phyloP scores from a whole-genome alignment of 2,888 invertebrate species.

The Geotrupes spiniger region DNA sequence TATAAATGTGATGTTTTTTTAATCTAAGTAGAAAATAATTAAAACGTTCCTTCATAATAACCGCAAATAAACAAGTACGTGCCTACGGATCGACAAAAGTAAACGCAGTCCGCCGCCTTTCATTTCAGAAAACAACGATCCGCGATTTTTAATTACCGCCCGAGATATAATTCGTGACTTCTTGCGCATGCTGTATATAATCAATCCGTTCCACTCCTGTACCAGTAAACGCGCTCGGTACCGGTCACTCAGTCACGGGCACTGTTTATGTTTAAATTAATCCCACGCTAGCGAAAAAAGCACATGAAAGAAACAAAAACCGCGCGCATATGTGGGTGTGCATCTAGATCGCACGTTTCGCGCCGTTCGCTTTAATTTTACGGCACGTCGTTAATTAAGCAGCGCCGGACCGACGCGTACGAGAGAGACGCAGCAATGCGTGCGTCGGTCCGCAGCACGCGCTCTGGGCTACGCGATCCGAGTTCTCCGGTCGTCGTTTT shows the following conservation, averaged over 20 bases:
- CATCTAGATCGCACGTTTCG: slow-evolving; percentile 19
- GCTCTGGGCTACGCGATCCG: not conserved
- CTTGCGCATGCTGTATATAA: slow-evolving; percentile 32
- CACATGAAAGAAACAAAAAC: slow-evolving; percentile 13
- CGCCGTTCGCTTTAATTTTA: slow-evolving; percentile 16
- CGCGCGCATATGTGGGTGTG: slow-evolving; percentile 30
- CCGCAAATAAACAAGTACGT: too few relatives aligned
- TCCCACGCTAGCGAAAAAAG: slow-evolving; percentile 32
- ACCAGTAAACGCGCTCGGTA: slow-evolving; percentile 31
- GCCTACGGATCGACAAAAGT: too few relatives aligned
- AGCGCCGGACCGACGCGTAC: not conserved
- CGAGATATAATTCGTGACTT: slow-evolving; percentile 16
- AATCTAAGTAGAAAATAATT: too few relatives aligned
- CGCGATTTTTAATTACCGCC: not conserved
- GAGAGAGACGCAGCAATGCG: not conserved
- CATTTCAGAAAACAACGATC: too few relatives aligned
- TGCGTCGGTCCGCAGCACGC: not conserved
- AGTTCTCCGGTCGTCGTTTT: not conserved
- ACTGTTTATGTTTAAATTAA: slow-evolving; percentile 40
- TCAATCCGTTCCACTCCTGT: slow-evolving; percentile 40
- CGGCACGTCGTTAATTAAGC: slow-evolving; percentile 22
- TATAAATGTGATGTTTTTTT: too few relatives aligned
- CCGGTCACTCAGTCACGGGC: slow-evolving; percentile 29
- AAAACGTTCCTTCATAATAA: too few relatives aligned
- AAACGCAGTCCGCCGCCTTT: too few relatives aligned